These are phyloP conservation scores for Paedocypris sp. DNA, from an alignment of 2,113 vertebrate genomes.

Conservation along the genomic window DNA sequence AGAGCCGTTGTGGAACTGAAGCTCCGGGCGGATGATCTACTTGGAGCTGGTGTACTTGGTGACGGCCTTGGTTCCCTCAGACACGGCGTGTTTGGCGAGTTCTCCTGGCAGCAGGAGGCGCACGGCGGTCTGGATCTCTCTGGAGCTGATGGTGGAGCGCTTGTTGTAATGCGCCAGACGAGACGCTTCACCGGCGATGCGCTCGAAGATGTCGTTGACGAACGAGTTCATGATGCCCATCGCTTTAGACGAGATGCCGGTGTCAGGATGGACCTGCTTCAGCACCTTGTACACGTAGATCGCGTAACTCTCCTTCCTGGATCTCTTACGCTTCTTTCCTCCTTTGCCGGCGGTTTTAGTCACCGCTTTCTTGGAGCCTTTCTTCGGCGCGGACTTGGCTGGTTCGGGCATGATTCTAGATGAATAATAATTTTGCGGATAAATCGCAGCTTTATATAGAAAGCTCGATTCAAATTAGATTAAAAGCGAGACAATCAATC, in stretches of 20 bases:
- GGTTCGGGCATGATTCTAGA: slow-evolving; percentile 19
- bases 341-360: slow-evolving; percentile 20
- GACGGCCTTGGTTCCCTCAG: slow-evolving; percentile 38
- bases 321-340: slow-evolving; percentile 16
- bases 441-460: too few relatives aligned
- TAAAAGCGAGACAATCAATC: too few relatives aligned
- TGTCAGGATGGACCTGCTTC: slow-evolving; percentile 71
- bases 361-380: slow-evolving; percentile 23
- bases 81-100: slow-evolving; percentile 46
- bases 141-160: slow-evolving; percentile 56
- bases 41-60: slow-evolving; percentile 37
- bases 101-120: slow-evolving; percentile 49
- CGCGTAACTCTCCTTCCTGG: slow-evolving; percentile 48
- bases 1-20: too few relatives aligned
- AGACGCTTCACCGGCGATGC: slow-evolving; percentile 40
- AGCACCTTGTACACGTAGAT: slow-evolving; percentile 69
- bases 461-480: too few relatives aligned
- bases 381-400: slow-evolving; percentile 15
- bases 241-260: slow-evolving; percentile 66
- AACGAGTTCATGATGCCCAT: slow-evolving; percentile 56
- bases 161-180: slow-evolving; percentile 56
- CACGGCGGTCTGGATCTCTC: slow-evolving; percentile 76
- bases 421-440: too few relatives aligned
- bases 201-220: slow-evolving; percentile 53
- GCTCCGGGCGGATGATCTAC: too few relatives aligned